Conservation (phyloP, 2,113 vertebrate genomes). For the Anas platyrhynchos region DNA sequence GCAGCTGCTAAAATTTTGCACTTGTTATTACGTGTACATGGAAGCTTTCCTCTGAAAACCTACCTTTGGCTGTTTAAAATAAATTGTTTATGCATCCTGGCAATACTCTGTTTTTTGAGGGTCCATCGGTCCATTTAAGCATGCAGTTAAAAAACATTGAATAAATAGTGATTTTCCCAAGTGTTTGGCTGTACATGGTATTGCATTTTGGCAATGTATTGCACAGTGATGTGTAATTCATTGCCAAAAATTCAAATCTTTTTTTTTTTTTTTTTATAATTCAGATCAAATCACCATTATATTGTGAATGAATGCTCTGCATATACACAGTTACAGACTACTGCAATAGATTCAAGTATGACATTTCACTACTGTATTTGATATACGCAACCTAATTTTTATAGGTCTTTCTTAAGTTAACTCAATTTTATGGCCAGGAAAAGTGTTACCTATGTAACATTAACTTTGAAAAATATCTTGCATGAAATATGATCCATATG, state of each 20-base stretch:
- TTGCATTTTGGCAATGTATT: background rate
- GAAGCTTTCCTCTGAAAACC: background rate
- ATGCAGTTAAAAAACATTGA: background rate
- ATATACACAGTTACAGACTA: background rate
- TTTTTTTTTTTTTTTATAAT: background rate
- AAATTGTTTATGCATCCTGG: background rate
- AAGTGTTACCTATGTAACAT: conserved; percentile 44
- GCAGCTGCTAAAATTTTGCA: background rate
- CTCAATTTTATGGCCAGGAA: conserved; percentile 21
- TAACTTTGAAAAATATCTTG: conserved; percentile 49
- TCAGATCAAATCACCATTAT: background rate
- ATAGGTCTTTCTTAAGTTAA: conserved; percentile 49
- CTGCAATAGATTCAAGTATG: background rate
- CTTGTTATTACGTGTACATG: background rate
- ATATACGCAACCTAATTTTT: conserved; percentile 42
- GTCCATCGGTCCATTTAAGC: background rate
- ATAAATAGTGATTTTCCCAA: background rate
- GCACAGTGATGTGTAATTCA: background rate
- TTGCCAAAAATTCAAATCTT: background rate
- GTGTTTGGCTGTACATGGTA: background rate
- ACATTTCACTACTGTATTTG: conserved; percentile 21
- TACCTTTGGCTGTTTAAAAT: background rate
- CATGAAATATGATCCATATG: conserved; percentile 34
- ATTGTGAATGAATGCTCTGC: background rate
- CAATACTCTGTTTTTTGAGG: background rate